These are phyloP conservation scores for Hiodon alosoides DNA, from an alignment of 2,113 vertebrate genomes.

Conservation along the genomic window DNA sequence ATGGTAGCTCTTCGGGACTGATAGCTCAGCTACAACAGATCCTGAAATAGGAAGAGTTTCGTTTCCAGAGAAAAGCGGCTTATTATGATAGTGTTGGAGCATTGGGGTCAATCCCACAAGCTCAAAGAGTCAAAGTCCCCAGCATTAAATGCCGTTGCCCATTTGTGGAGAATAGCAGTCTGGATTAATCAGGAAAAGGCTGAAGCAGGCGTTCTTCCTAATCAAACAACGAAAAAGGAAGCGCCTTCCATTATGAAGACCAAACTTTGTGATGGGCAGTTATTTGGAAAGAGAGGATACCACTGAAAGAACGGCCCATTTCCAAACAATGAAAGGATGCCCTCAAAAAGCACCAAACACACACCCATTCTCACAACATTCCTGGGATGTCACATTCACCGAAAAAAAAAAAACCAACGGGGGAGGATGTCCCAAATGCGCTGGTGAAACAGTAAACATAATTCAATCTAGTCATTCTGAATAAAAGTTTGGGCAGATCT, in stretches of 20 bases:
- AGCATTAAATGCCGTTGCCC: not conserved
- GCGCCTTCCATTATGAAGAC: not conserved
- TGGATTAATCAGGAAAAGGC: slow-evolving; percentile 24
- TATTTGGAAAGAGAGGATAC: too few relatives aligned
- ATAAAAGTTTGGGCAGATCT: too few relatives aligned
- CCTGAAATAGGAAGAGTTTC: slow-evolving; percentile 21
- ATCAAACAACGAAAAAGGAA: not conserved
- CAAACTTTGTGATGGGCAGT: not conserved
- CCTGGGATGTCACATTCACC: too few relatives aligned
- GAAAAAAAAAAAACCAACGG: too few relatives aligned
- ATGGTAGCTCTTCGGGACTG: slow-evolving; percentile 10
- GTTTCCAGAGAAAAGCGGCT: slow-evolving; percentile 22
- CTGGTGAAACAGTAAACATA: too few relatives aligned
- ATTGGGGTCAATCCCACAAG: not conserved
- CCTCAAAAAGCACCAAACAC: not conserved
- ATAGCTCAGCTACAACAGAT: slow-evolving; percentile 15
- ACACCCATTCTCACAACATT: not conserved
- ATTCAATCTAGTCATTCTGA: too few relatives aligned
- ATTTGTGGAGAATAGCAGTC: slow-evolving; percentile 13
- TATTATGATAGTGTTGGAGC: slow-evolving; percentile 24
- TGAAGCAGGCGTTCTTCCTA: slow-evolving; percentile 1
- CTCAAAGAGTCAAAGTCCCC: slow-evolving; percentile 16
- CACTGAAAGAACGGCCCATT: too few relatives aligned
- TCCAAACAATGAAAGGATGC: too few relatives aligned
- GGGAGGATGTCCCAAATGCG: too few relatives aligned